phyloP scores from a whole-genome alignment of 2,888 invertebrate species.

The Toxonevra muliebris region DNA sequence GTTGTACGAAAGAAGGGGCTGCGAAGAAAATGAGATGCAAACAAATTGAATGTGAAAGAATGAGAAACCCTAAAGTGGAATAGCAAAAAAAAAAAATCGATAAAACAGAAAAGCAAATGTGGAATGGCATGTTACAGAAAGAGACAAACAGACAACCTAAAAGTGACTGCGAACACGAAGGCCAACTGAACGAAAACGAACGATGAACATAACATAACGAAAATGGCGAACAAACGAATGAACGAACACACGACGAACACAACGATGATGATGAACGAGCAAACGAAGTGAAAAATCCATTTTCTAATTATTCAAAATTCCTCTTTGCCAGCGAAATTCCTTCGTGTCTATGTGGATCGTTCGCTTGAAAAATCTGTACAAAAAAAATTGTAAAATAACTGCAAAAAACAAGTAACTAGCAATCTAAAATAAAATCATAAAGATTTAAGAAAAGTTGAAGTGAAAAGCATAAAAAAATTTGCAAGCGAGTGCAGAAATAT shows the following conservation, averaged over 20 bases:
- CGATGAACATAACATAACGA: conserved; percentile 39
- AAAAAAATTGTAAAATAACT: conserved; percentile 35
- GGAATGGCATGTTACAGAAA: conserved; percentile 20
- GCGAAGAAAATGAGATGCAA: neutral
- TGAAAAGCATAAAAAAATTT: conserved; percentile 11
- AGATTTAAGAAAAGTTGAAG: conserved; percentile 23
- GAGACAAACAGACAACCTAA: conserved; percentile 29
- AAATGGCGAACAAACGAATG: conserved; percentile 34
- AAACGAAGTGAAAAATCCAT: conserved; percentile 59
- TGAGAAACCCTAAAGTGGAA: conserved; percentile 1
- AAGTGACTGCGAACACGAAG: conserved; percentile 36
- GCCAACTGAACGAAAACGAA: conserved; percentile 42
- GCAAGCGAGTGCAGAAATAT: neutral
- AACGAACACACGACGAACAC: conserved; percentile 22
- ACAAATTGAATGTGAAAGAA: conserved; percentile 11
- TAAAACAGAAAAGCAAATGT: neutral
- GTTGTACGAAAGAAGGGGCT: neutral
- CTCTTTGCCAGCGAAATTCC: conserved; percentile 62
- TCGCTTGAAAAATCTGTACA: conserved; percentile 31
- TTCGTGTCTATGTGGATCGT: conserved; percentile 46
- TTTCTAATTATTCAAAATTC: conserved; percentile 60
- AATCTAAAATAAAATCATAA: conserved; percentile 29
- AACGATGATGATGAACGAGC: conserved; percentile 45
- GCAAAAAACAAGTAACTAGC: conserved; percentile 31
- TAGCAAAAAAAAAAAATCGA: conserved; percentile 5